Evolutionary conservation across 2,797 vertebrate species (phyloP).

Genomic region (Danio albolineatus): DNA sequence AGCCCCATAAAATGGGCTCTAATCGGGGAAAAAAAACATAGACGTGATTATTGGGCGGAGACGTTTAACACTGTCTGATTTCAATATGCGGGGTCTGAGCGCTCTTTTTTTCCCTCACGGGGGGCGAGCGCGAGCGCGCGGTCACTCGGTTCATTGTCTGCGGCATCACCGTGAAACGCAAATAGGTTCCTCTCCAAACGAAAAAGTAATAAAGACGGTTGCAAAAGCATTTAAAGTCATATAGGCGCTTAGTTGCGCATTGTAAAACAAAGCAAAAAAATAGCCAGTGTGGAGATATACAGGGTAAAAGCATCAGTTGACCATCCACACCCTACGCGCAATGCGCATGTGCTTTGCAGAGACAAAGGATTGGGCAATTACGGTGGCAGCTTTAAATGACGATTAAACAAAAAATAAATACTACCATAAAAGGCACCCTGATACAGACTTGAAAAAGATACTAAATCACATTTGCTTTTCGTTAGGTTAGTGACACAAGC

Average conservation of each 20-base stretch:
- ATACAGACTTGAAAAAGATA: background rate
- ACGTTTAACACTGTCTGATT: conserved; percentile 3
- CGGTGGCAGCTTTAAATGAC: conserved; percentile 29
- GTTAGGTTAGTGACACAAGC: background rate
- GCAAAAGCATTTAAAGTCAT: background rate
- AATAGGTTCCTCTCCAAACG: background rate
- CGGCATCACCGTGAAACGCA: conserved; percentile 26
- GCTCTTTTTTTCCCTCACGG: background rate
- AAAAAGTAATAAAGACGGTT: background rate
- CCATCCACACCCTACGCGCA: conserved; percentile 61
- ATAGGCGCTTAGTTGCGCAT: background rate
- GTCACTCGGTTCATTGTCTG: conserved; percentile 51
- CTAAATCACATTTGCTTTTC: background rate
- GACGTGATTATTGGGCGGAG: background rate
- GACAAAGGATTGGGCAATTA: conserved; percentile 57
- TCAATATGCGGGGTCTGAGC: conserved; percentile 19
- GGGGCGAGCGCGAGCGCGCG: conserved; percentile 35
- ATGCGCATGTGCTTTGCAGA: conserved; percentile 60
- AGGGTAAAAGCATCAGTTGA: conserved; percentile 36
- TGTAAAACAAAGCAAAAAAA: background rate
- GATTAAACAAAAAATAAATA: background rate
- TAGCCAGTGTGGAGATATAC: background rate
- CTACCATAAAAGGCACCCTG: background rate
- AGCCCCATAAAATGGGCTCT: background rate
- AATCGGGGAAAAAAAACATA: background rate